Conservation (phyloP, 2,888 invertebrate genomes). For the Elegia similella region DNA sequence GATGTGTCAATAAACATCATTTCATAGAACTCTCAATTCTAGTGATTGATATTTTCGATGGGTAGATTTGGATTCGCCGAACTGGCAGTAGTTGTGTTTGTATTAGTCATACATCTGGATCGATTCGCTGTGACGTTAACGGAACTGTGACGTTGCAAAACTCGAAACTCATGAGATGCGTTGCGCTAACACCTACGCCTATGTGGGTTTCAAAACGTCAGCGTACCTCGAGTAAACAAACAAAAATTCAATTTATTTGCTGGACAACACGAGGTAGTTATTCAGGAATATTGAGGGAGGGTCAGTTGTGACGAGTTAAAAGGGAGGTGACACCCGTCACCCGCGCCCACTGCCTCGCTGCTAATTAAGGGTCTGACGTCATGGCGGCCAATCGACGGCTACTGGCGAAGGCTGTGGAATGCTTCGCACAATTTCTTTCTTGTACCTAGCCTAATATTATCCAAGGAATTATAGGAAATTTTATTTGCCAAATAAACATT, state of each 20-base stretch:
- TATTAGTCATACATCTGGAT: slow-evolving; percentile 8
- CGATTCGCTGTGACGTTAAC: slow-evolving; percentile 6
- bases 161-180: background rate
- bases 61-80: background rate
- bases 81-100: background rate
- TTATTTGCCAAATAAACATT: no score
- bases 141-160: background rate
- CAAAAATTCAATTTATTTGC: background rate
- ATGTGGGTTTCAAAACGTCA: background rate
- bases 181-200: no score
- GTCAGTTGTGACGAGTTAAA: slow-evolving; percentile 2
- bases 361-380: slow-evolving; percentile 18
- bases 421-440: slow-evolving; percentile 2
- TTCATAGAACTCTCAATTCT: background rate
- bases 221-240: background rate
- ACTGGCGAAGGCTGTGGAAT: slow-evolving; percentile 12
- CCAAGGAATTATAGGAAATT: background rate
- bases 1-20: slow-evolving; percentile 16
- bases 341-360: slow-evolving; percentile 9
- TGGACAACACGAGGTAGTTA: background rate
- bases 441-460: background rate
- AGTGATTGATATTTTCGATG: background rate
- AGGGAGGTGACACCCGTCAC: slow-evolving; percentile 9
- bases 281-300: background rate
- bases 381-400: slow-evolving; percentile 15